Base-by-base conservation (phyloP, 2,113 vertebrate species). In the Eudyptes chrysolophus region DNA sequence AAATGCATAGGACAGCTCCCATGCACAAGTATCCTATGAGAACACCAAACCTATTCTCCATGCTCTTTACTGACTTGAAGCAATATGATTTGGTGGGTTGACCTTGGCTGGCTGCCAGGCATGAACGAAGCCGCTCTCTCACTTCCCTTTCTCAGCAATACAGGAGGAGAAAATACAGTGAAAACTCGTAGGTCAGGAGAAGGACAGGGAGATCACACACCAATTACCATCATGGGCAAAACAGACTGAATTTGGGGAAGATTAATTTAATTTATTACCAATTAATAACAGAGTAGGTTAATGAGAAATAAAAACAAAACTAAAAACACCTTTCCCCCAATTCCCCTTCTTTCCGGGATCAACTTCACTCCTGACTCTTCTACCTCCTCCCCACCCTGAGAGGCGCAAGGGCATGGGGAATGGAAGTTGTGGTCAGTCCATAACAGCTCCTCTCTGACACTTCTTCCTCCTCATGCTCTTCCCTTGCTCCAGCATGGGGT, bases 31-130 rank as follows among this genome's bases (percentile, higher is more conserved):
- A 13, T 32, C 25, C 15, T 61, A 29, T 13, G 10, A 71, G 49
- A 61, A 24, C 22, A 65, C 27, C 32, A 76, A 16, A 77, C 2
- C 2, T 60, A 9, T 55, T 60, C 32, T 38, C 12, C 10, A 29
- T 5, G 10, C 3, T 72, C 13, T 44, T 61, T 62, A 25, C 1
- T 83, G n/a, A 40, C n/a, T 80, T 84, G 19, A 21, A 84, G 26
- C 3, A 38, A 14, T 65, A 46, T 24, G 5, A 26, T 38, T 58
- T 72, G 8, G 5, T 65, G 54, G 24, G 16, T 22, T 91, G n/a
- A 49, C 16, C 4, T 72, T 74, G 49, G 1, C 21, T 68, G 68
- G 13, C 17, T 2, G 4, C 6, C 5, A 44, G 16, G 5, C 1
- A 0, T 6, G 3, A 78, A 64, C n/a, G 11, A 84, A 44, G 12